These are phyloP conservation scores for Poecilia velifera DNA, from an alignment of 2,797 vertebrate species.

Conservation along the genomic window DNA sequence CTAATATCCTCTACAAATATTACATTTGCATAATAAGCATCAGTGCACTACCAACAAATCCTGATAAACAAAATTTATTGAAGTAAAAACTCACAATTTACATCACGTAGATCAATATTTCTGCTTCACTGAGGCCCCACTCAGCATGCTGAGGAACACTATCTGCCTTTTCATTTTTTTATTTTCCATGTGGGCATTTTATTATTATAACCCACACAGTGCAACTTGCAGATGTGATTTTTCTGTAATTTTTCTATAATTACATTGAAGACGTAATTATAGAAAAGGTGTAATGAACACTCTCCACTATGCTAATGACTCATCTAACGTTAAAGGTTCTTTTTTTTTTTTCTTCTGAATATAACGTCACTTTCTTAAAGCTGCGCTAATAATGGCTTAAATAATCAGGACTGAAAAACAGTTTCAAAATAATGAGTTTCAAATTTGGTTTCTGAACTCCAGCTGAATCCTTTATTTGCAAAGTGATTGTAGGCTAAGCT, in stretches of 20 bases:
- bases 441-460: slow-evolving; percentile 45
- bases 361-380: slow-evolving; percentile 2
- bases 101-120: slow-evolving; percentile 5
- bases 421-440: slow-evolving; percentile 29
- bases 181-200: background rate
- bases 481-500: slow-evolving; percentile 41
- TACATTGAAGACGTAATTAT: background rate
- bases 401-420: slow-evolving; percentile 10
- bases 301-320: background rate
- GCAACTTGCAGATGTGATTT: background rate
- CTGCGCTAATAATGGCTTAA: background rate
- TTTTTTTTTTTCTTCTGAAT: background rate
- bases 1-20: slow-evolving; percentile 18
- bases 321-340: background rate
- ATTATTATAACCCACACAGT: slow-evolving; percentile 2
- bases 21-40: slow-evolving; percentile 29
- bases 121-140: background rate
- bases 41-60: slow-evolving; percentile 3
- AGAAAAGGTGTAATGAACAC: background rate
- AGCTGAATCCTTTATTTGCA: slow-evolving; percentile 45
- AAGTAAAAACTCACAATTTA: slow-evolving; percentile 21
- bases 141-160: background rate
- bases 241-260: background rate
- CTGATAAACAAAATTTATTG: slow-evolving; percentile 13
- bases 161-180: background rate